Percentiles rank a stretch among this genome's conserved stretches.
phyloP scores from a whole-genome alignment of 1,140 invertebrate species.

The Rhopalosiphum padi region DNA sequence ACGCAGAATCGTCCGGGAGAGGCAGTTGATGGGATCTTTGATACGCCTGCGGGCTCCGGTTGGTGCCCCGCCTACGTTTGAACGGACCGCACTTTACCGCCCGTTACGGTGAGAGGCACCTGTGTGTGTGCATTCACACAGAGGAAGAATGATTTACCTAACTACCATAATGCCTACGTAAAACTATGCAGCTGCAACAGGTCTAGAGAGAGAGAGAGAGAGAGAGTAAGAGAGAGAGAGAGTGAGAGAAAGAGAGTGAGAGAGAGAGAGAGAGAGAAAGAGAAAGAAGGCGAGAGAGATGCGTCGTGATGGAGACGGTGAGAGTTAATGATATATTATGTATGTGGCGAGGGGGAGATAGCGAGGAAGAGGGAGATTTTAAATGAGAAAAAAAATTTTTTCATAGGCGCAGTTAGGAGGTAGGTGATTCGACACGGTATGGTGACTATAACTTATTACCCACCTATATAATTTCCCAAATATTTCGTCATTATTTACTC shows the following conservation, averaged over 20 bases:
- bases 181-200: neutral
- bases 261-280: neutral
- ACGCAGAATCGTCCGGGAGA: neutral
- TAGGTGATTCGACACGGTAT: neutral
- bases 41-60: slow-evolving; percentile 52
- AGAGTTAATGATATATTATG: neutral
- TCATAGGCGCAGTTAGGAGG: neutral
- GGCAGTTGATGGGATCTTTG: slow-evolving; percentile 48
- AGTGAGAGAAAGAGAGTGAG: neutral
- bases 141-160: neutral
- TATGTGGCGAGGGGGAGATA: neutral
- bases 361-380: neutral
- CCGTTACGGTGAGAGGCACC: neutral
- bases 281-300: neutral
- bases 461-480: neutral
- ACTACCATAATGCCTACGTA: neutral
- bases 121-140: neutral
- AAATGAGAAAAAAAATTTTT: neutral
- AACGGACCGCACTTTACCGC: neutral
- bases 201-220: neutral
- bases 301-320: neutral
- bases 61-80: slow-evolving; percentile 44
- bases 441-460: neutral
- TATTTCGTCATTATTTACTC: neutral
- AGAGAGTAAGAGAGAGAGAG: too few relatives aligned